A percentile compares a stretch with the other conserved stretches of the same genome.
phyloP scores from a whole-genome alignment of 2,113 vertebrate genomes.

The Phalacrocorax pelagicus region DNA sequence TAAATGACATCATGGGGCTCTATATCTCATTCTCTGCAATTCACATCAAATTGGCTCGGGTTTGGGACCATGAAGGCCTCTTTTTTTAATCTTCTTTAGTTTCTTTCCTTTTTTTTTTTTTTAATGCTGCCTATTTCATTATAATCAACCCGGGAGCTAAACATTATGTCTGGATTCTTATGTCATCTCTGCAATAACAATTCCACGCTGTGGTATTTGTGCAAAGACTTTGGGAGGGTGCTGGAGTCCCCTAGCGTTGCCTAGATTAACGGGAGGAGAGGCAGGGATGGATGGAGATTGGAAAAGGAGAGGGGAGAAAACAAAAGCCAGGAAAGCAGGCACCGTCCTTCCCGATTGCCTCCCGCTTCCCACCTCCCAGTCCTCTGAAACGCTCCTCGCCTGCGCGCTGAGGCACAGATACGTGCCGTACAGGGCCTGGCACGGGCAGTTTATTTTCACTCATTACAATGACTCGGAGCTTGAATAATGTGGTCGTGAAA shows the following conservation, averaged over 20 bases:
- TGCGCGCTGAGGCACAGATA: not conserved
- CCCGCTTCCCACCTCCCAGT: accelerated
- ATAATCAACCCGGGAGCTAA: not conserved
- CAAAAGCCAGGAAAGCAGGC: accelerated
- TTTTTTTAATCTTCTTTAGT: not conserved
- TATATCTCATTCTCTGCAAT: not conserved
- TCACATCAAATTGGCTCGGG: not conserved
- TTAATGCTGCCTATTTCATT: not conserved
- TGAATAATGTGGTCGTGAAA: not conserved
- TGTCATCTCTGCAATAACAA: not conserved
- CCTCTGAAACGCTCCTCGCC: not conserved
- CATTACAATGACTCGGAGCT: not conserved
- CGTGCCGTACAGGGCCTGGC: not conserved
- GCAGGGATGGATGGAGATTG: not conserved
- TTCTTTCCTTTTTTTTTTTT: not conserved
- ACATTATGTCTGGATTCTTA: not conserved
- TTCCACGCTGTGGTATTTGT: not conserved
- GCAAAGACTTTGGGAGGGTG: not conserved
- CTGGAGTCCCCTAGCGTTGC: not conserved
- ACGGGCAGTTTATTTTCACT: not conserved
- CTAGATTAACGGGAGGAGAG: not conserved
- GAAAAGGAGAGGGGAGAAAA: not conserved
- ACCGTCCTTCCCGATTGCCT: accelerated
- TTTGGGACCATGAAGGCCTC: not conserved
- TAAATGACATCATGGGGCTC: not conserved